Conservation (phyloP, 2,888 invertebrate genomes). For the Pemphredon lugubris region DNA sequence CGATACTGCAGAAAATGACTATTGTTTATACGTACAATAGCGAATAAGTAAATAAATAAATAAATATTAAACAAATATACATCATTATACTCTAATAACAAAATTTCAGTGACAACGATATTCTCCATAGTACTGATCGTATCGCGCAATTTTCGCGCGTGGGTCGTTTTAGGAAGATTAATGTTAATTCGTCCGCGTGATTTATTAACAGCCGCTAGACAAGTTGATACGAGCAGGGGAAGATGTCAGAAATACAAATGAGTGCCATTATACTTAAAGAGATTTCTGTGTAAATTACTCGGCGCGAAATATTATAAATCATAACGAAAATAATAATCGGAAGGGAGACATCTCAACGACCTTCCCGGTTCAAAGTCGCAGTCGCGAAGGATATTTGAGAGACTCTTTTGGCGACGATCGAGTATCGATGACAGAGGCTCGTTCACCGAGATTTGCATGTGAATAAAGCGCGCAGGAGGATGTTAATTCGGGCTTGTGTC, state of each 20-base stretch:
- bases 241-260: background rate
- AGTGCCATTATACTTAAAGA: background rate
- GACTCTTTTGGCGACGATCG: conserved; percentile 43
- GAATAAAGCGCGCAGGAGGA: conserved; percentile 54
- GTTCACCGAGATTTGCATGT: conserved; percentile 55
- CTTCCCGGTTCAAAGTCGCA: conserved; percentile 41
- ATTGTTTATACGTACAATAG: too few relatives aligned
- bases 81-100: too few relatives aligned
- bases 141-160: conserved; percentile 16
- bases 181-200: background rate
- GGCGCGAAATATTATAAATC: conserved; percentile 21
- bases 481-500: conserved; percentile 39
- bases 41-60: too few relatives aligned
- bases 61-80: too few relatives aligned
- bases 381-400: conserved; percentile 42
- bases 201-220: conserved; percentile 6
- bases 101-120: background rate
- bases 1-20: too few relatives aligned
- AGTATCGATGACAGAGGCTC: conserved; percentile 55
- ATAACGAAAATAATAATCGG: conserved; percentile 23
- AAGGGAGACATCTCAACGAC: conserved; percentile 41
- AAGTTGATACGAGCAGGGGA: background rate
- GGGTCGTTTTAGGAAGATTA: background rate
- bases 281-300: conserved; percentile 8
- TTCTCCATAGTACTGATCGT: conserved; percentile 20